Conservation (phyloP, 2,797 vertebrate species). For the Alauda arvensis region DNA sequence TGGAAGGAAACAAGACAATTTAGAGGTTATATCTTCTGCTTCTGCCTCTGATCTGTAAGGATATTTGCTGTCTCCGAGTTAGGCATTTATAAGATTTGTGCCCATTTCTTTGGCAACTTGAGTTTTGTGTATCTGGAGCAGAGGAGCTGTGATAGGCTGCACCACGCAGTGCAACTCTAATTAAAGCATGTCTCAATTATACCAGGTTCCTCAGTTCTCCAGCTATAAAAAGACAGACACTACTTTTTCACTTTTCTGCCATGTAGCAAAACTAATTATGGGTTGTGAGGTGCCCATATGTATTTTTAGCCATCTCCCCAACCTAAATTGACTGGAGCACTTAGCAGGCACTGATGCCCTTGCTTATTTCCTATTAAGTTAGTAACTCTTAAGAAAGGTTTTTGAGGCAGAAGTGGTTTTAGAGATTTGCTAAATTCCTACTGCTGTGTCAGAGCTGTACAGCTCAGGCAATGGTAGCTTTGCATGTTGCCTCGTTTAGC, state of each 20-base stretch:
- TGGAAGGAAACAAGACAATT: neutral
- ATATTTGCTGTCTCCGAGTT: neutral
- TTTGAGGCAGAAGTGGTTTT: neutral
- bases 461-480: neutral
- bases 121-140: neutral
- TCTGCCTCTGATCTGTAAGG: neutral
- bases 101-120: neutral
- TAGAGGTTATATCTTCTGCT: neutral
- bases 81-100: neutral
- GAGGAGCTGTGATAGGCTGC: neutral
- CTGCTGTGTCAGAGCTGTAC: neutral
- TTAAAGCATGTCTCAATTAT: constrained; percentile 32
- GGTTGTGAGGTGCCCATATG: neutral
- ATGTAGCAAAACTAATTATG: constrained; percentile 11
- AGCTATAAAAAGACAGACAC: constrained; percentile 25
- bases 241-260: neutral
- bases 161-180: neutral
- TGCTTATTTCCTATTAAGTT: neutral
- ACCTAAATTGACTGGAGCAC: neutral
- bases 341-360: neutral
- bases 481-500: neutral
- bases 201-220: neutral
- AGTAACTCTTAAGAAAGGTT: neutral
- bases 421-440: neutral
- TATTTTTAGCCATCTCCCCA: neutral